These are phyloP conservation scores for Lepeophtheirus nordmannii DNA, from an alignment of 2,888 invertebrate species.

Conservation along the genomic window DNA sequence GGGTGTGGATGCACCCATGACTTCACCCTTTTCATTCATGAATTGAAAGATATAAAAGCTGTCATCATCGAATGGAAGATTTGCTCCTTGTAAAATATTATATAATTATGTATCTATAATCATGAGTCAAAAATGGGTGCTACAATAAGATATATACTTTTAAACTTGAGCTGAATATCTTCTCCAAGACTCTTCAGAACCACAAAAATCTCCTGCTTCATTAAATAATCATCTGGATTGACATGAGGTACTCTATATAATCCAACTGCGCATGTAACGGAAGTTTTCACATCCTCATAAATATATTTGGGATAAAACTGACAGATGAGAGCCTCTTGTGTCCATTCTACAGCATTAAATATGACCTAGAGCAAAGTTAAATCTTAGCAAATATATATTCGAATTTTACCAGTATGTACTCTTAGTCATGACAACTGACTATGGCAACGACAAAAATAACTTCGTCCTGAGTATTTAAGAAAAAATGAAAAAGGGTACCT, in stretches of 20 bases:
- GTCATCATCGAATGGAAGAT: background rate
- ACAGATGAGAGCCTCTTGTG: background rate
- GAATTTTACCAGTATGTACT: too few species aligned
- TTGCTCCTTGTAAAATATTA: background rate
- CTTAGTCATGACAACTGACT: too few species aligned
- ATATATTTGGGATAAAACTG: background rate
- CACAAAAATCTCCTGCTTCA: background rate
- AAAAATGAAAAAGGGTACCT: background rate
- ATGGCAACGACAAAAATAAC: too few species aligned
- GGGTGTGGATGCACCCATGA: background rate
- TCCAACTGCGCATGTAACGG: background rate
- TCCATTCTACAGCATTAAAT: background rate
- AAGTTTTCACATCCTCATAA: background rate
- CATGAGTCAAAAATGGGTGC: too few species aligned
- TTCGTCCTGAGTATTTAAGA: too few species aligned
- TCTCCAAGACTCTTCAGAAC: background rate
- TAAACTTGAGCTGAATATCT: background rate
- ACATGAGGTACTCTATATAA: background rate
- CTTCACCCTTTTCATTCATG: slow-evolving; percentile 2
- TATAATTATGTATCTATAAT: too few species aligned
- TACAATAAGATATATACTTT: background rate
- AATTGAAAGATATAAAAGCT: slow-evolving; percentile 5
- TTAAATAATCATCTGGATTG: background rate
- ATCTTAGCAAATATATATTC: too few species aligned
- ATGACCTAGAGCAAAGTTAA: background rate